A percentile compares a stretch with the other conserved stretches of the same genome.
Evolutionary conservation across 2,888 invertebrate genomes (phyloP).

Genomic region (Agonum fuliginosum): DNA sequence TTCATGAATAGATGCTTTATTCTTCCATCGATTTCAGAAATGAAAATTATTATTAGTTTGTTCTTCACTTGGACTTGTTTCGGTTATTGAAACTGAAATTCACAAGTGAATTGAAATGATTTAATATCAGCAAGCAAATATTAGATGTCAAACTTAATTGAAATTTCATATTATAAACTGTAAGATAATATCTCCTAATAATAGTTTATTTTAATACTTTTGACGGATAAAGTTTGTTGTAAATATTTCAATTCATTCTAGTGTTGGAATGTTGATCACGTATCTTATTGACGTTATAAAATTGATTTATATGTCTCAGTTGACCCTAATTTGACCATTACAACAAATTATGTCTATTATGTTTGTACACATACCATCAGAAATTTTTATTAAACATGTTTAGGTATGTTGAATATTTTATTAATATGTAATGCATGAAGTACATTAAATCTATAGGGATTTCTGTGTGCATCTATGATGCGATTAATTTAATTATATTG

Average conservation of each 20-base stretch:
- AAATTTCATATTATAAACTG: too few species aligned
- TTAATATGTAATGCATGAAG: neutral
- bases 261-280: neutral
- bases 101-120: too few species aligned
- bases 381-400: neutral
- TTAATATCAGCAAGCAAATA: too few species aligned
- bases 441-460: neutral
- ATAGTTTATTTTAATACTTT: too few species aligned
- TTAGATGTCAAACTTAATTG: too few species aligned
- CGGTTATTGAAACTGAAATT: too few species aligned
- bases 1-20: conserved; percentile 4
- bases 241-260: neutral
- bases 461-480: neutral
- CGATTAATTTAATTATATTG: conserved; percentile 15
- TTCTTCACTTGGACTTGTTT: too few species aligned
- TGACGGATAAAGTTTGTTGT: too few species aligned
- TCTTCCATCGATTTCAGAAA: neutral
- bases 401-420: neutral
- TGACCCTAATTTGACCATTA: conserved; percentile 25
- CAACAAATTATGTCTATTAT: conserved; percentile 19
- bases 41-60: conserved; percentile 1
- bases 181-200: too few species aligned
- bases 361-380: neutral
- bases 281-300: conserved; percentile 23
- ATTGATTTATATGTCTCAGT: conserved; percentile 25